Base-by-base conservation (phyloP, 1,140 invertebrate genomes). In the Drosophila nikananu region DNA sequence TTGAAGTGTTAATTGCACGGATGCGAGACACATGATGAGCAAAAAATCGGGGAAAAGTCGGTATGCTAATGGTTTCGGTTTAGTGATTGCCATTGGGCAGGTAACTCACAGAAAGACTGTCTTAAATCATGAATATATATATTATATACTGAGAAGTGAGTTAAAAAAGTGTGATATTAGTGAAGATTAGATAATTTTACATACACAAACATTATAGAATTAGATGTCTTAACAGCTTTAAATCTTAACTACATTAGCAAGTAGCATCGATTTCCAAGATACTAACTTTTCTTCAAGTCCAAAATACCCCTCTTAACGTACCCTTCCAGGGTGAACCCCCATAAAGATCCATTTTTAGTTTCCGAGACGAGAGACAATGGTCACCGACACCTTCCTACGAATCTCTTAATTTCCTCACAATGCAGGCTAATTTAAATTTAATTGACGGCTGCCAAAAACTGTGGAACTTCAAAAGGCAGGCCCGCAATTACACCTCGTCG, bases 1-100 rank as follows among this genome's bases (percentile, higher is more conserved):
- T 81, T 81, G 54, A 62, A 63, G 80, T 76, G 64, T 41, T 81
- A 83, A 87, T 89, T 81, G 68, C 82, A 77, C 51, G 62, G 46
- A 63, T 75, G 65, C 46, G 42, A 39, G 46, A 73, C 23, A 37
- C 46, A 80, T 61, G 80, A 86, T 83, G 71, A 77, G 70, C 51
- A 23, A 60, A 74, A 68, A 67, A 51, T 75, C 35, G 13, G 39
- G 37, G 15, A 23, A 59, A 46, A 67, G 55, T 41, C 30, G 39
- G 30, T 35, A 75, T 41, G 41, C 62, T 44, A 49, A 54, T 61
- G 27, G 49, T 32, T 46, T 32, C 52, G 27, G 6, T 35, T 51
- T 9, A 32, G 27, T 27, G 39, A 17, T 21, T 52, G 27, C 37
- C 32, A 27, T 3, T 23, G 5, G 27, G 35, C 19, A n/a, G 17